Conservation (phyloP, 1,140 invertebrate species). For the Spodoptera frugiperda region DNA sequence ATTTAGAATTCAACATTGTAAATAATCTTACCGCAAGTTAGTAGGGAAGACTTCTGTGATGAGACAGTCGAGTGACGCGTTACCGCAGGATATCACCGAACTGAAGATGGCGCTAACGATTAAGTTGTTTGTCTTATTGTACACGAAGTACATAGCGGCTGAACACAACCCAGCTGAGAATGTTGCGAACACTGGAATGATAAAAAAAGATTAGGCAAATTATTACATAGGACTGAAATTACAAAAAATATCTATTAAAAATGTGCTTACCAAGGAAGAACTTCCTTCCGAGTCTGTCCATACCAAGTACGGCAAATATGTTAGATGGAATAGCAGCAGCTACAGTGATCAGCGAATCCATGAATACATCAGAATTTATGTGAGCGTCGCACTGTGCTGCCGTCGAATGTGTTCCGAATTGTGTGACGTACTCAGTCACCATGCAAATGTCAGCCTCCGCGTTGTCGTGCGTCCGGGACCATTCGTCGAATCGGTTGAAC, state of each 20-base stretch:
- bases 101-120: conserved; percentile 94
- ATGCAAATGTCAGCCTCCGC: conserved; percentile 90
- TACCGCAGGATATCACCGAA: conserved; percentile 95
- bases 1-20: not conserved
- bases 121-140: conserved; percentile 93
- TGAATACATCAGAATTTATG: conserved; percentile 92
- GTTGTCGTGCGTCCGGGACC: conserved; percentile 87
- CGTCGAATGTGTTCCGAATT: conserved; percentile 87
- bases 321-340: conserved; percentile 94
- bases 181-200: conserved; percentile 92
- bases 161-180: conserved; percentile 94
- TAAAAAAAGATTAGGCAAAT: not conserved
- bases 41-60: conserved; percentile 96
- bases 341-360: conserved; percentile 94
- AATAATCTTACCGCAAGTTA: conserved; percentile 88
- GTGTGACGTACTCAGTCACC: conserved; percentile 92
- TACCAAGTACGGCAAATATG: conserved; percentile 91
- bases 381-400: conserved; percentile 89
- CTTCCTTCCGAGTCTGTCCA: conserved; percentile 94
- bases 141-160: conserved; percentile 94
- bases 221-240: not conserved
- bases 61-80: conserved; percentile 94
- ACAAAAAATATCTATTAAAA: not conserved
- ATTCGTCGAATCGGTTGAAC: conserved; percentile 95
- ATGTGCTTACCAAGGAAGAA: conserved; percentile 91